Conservation (phyloP, 1,140 invertebrate genomes). For the Bombus fervidus region DNA sequence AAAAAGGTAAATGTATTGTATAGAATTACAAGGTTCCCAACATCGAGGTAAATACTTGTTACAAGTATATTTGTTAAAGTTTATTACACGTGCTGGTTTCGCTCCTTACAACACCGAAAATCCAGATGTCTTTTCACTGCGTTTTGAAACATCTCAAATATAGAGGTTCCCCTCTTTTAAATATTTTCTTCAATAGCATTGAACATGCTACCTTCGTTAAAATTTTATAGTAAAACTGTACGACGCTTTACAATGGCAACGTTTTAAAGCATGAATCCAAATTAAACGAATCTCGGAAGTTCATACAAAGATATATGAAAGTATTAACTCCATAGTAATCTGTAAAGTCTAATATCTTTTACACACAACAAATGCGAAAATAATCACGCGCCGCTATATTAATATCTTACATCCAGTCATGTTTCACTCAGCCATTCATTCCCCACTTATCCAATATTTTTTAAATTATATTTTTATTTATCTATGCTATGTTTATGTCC, state of each 20-base stretch:
- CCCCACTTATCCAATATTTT: not conserved
- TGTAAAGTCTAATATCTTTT: not conserved
- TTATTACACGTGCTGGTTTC: not conserved
- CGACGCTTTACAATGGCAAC: not conserved
- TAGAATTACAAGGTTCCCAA: not conserved
- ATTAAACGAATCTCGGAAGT: not conserved
- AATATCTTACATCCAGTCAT: not conserved
- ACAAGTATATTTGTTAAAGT: not conserved
- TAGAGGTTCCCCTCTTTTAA: not conserved
- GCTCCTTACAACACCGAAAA: not conserved
- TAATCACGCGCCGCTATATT: not conserved
- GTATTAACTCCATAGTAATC: too few species aligned
- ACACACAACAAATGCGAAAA: not conserved
- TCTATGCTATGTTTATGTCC: not conserved
- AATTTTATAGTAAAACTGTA: not conserved
- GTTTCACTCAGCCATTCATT: not conserved
- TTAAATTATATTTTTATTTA: not conserved
- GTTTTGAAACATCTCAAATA: not conserved
- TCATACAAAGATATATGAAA: too few species aligned
- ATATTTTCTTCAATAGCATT: not conserved
- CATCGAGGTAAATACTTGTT: not conserved
- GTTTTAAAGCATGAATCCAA: not conserved
- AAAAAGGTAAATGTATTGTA: not conserved
- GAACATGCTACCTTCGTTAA: not conserved
- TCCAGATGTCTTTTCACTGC: not conserved